A percentile compares a stretch with the other conserved stretches of the same genome.
These are phyloP conservation scores for Vanessa cardui DNA, from an alignment of 2,888 invertebrate species.

Conservation along the genomic window DNA sequence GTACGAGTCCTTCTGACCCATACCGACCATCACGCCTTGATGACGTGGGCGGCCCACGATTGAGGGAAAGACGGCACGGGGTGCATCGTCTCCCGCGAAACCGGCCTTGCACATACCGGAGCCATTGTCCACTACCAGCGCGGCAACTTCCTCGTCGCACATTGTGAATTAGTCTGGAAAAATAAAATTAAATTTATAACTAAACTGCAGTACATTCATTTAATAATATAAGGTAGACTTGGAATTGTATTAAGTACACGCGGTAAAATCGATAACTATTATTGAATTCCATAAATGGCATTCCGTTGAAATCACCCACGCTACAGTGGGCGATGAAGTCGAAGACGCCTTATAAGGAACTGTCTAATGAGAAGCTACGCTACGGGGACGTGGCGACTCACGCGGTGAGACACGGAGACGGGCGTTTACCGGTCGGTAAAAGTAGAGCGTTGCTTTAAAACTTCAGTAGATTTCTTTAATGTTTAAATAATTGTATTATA, in stretches of 20 bases:
- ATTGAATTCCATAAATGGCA: conserved; percentile 33
- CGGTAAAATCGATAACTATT: conserved; percentile 28
- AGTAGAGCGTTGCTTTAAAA: conserved; percentile 54
- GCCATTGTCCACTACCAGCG: conserved; percentile 97
- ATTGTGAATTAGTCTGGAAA: conserved; percentile 72
- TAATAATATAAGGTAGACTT: conserved; percentile 12
- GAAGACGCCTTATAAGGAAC: conserved; percentile 72
- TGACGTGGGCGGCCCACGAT: conserved; percentile 97
- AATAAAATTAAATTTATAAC: conserved; percentile 33
- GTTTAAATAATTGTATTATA: not conserved
- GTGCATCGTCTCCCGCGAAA: conserved; percentile 97
- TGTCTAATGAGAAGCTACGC: conserved; percentile 54
- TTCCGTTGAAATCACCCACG: conserved; percentile 37
- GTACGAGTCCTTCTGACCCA: conserved; percentile 98
- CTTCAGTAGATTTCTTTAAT: conserved; percentile 22
- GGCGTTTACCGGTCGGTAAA: conserved; percentile 56
- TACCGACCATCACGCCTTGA: conserved; percentile 98
- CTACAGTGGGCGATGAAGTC: conserved; percentile 58
- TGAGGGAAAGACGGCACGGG: conserved; percentile 97
- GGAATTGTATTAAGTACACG: not conserved
- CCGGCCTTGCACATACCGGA: conserved; percentile 99
- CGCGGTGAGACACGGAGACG: conserved; percentile 55
- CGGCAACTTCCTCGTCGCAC: conserved; percentile 90
- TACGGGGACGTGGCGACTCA: conserved; percentile 69
- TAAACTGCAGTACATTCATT: conserved; percentile 5